Evolutionary conservation across 1,140 invertebrate species (phyloP).

Genomic region (Riptortus pedestris): DNA sequence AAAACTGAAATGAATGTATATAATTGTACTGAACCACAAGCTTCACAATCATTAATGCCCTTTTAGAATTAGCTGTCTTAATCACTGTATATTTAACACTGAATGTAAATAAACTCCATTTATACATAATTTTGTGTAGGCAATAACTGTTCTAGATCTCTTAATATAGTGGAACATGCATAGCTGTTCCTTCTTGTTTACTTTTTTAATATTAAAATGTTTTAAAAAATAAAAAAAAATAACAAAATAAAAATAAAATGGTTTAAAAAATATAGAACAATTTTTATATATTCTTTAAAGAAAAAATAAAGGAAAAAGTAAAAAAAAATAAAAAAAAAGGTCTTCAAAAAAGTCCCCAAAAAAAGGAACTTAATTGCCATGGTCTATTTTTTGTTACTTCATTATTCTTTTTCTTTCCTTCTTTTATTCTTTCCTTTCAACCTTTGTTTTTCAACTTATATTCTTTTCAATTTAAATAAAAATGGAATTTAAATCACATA

Average conservation of each 20-base stretch:
- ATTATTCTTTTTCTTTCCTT: no score
- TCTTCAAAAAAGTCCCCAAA: no score
- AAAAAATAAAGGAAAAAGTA: no score
- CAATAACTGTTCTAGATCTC: not conserved
- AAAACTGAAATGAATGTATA: constrained; percentile 1
- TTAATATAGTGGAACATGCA: constrained; percentile 4
- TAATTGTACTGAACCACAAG: not conserved
- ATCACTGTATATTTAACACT: not conserved
- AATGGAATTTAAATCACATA: constrained; percentile 15
- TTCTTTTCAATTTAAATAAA: not conserved
- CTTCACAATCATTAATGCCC: constrained; percentile 5
- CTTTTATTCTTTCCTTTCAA: no score
- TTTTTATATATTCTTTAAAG: no score
- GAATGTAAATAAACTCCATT: not conserved
- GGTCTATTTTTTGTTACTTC: no score
- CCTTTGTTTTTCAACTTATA: no score
- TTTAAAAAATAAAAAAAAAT: not conserved
- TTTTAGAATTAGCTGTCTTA: constrained; percentile 4
- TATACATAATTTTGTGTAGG: constrained; percentile 9
- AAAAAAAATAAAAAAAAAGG: no score
- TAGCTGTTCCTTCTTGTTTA: not conserved
- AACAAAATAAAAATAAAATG: no score
- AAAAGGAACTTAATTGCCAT: no score
- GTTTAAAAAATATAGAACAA: no score
- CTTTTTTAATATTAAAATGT: constrained; percentile 1